Base-by-base conservation (phyloP, 2,113 vertebrate species). In the Eulemur rufifrons region DNA sequence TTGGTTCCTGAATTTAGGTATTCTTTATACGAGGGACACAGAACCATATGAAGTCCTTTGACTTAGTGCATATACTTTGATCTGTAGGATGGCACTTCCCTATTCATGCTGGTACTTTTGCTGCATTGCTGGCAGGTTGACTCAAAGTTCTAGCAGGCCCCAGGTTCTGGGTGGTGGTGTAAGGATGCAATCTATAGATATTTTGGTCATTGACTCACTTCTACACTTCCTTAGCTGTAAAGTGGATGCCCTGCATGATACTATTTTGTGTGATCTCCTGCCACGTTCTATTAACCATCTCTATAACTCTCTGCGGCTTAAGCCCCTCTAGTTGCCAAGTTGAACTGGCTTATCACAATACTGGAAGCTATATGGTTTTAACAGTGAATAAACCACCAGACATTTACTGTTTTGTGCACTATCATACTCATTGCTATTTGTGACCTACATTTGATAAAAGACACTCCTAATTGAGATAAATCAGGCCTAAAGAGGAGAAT, bases 111-210 rank as follows among this genome's bases (percentile, higher is more conserved):
- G 89, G 59, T 25, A 61, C 64, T 25, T 47, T 12, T 39, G 39
- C 11, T 23, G 7, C 2, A 39, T 29, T 15, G 25, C 27, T 25
- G 59, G 11, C 9, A 8, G 27, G 20, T 21, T 14, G 64, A 47
- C 8, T 56, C 47, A 59, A 42, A 81, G 39, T n/a, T 74, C 12
- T 25, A 20, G 1, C 15, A 73, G 29, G 59, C 17, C 8, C 61
- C 13, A 20, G 47, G 11, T 34, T 39, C 34, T 20, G 1, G 34
- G 18, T 12, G 15, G 56, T 1, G 0, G n/a, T 45, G 6, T 29
- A 56, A 1, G 18, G 2, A 59, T 63, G n/a, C 17, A 18, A 7
- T 27, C 27, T 42, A 21, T 73, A 71, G 21, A 18, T 45, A 29
- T 37, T 18, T 32, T 21, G 6, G 17, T 6, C 12, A 13, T 32